Conservation (phyloP, 2,888 invertebrate genomes). For the Drosophila neonasuta region DNA sequence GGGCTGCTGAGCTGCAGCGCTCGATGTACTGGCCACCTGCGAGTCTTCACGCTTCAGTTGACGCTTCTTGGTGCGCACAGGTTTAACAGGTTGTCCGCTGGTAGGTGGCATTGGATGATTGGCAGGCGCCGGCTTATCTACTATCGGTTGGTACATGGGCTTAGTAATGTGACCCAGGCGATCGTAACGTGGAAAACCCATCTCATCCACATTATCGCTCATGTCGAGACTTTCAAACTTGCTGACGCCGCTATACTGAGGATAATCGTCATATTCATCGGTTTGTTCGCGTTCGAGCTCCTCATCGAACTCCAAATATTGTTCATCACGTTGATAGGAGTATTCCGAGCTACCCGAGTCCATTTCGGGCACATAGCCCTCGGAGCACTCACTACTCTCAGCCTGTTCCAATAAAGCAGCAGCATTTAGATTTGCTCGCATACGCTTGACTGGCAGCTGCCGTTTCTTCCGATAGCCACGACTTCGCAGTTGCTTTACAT, state of each 20-base stretch:
- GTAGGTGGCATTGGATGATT: constrained; percentile 80
- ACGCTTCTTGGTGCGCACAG: constrained; percentile 81
- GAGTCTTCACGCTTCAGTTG: constrained; percentile 81
- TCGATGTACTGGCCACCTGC: constrained; percentile 50
- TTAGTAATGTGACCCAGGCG: constrained; percentile 84
- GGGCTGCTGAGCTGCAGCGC: constrained; percentile 29
- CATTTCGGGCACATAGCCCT: constrained; percentile 87
- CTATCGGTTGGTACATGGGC: constrained; percentile 76
- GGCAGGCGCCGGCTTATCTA: constrained; percentile 69
- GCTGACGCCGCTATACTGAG: constrained; percentile 78
- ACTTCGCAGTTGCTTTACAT: constrained; percentile 86
- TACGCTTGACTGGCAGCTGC: constrained; percentile 83
- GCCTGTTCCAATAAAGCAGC: constrained; percentile 82
- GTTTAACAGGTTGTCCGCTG: constrained; percentile 82
- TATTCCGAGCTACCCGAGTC: constrained; percentile 86
- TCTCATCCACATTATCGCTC: constrained; percentile 86
- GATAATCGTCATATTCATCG: constrained; percentile 85
- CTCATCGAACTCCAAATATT: constrained; percentile 82
- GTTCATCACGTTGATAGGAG: constrained; percentile 83
- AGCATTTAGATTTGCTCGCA: constrained; percentile 76
- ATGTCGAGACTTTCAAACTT: constrained; percentile 85
- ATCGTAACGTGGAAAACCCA: constrained; percentile 86
- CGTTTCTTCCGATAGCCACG: constrained; percentile 87
- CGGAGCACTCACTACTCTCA: constrained; percentile 86
- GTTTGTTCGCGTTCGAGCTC: constrained; percentile 81